Conservation (phyloP, 2,113 vertebrate species). For the Anarrhichthys ocellatus region DNA sequence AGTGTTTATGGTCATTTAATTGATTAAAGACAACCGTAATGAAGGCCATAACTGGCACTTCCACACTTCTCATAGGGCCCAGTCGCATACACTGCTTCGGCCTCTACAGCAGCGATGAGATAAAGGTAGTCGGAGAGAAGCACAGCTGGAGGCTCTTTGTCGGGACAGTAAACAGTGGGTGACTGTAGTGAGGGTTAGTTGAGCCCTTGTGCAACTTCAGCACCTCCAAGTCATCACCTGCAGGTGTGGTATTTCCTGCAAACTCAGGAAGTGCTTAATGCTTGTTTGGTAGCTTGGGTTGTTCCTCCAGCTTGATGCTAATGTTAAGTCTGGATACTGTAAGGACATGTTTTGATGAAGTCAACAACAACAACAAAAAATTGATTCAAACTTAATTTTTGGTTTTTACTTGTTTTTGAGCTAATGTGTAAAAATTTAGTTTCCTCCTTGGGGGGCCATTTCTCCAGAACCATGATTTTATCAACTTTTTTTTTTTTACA, state of each 20-base stretch:
- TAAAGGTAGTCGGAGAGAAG: constrained; percentile 2
- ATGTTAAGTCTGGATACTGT: constrained; percentile 12
- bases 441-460: neutral
- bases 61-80: constrained; percentile 29
- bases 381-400: constrained; percentile 2
- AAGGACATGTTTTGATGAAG: neutral
- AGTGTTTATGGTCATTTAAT: constrained; percentile 45
- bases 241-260: constrained; percentile 40
- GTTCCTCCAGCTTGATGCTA: constrained; percentile 41
- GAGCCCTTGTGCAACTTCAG: constrained; percentile 16
- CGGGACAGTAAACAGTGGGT: constrained; percentile 1
- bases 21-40: constrained; percentile 41
- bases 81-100: constrained; percentile 27
- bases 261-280: constrained; percentile 43
- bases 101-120: constrained; percentile 36
- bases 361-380: neutral
- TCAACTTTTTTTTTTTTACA: neutral
- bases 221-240: constrained; percentile 9
- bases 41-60: constrained; percentile 33
- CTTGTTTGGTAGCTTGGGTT: constrained; percentile 24
- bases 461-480: neutral
- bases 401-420: constrained; percentile 14
- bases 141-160: constrained; percentile 34
- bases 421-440: constrained; percentile 8
- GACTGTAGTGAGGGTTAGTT: constrained; percentile 6